Percentiles rank a stretch among this genome's conserved stretches.
phyloP scores from a whole-genome alignment of 2,113 vertebrate species.

The Tyrannus savana region DNA sequence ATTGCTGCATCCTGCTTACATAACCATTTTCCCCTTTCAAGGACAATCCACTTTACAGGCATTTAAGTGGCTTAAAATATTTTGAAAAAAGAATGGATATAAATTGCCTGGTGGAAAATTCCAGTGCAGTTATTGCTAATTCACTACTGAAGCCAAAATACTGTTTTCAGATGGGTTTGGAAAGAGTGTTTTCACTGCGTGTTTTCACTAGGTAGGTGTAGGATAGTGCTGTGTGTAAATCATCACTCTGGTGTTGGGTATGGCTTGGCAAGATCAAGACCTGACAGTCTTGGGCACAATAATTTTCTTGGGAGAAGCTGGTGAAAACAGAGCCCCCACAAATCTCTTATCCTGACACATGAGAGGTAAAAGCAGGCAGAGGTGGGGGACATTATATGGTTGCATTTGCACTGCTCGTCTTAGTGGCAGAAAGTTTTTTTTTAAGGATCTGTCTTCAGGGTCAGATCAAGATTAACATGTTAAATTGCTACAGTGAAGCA shows the following conservation, averaged over 20 bases:
- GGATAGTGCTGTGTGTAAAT: neutral
- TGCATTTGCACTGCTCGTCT: neutral
- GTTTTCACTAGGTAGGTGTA: neutral
- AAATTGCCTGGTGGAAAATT: neutral
- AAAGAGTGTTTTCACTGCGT: neutral
- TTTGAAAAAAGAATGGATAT: neutral
- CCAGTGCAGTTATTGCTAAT: neutral
- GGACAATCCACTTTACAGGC: neutral
- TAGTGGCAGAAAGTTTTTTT: neutral
- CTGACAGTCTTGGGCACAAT: neutral
- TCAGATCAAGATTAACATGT: neutral
- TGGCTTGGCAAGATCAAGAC: neutral
- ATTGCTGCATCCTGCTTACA: neutral
- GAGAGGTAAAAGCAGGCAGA: neutral
- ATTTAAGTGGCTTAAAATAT: neutral
- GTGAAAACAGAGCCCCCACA: neutral
- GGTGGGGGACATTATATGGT: no score
- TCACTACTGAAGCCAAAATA: neutral
- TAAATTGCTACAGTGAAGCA: neutral
- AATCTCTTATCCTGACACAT: neutral
- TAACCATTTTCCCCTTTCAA: neutral
- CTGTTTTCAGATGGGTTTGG: neutral
- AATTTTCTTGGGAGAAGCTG: neutral
- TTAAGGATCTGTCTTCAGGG: neutral
- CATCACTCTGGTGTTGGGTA: neutral